Conservation (phyloP, 2,113 vertebrate species). For the Leucosticte australis region DNA sequence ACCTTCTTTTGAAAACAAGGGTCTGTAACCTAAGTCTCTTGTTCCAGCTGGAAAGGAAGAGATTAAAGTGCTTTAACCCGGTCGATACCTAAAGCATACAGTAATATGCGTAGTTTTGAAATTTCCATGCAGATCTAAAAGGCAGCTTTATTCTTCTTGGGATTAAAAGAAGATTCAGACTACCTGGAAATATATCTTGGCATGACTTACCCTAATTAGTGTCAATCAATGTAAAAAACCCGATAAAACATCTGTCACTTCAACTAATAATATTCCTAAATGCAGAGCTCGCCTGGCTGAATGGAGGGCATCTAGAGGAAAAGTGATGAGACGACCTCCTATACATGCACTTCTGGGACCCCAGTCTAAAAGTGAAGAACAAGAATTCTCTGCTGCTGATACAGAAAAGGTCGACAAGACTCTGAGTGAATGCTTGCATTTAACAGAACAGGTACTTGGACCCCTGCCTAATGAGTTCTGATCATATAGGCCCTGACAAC, state of each 20-base stretch:
- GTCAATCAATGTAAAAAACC: not conserved
- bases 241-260: not conserved
- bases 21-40: not conserved
- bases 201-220: not conserved
- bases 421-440: slow-evolving; percentile 66
- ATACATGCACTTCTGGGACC: not conserved
- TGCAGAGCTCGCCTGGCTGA: slow-evolving; percentile 79
- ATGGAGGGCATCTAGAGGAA: slow-evolving; percentile 84
- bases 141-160: not conserved
- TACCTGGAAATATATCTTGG: not conserved
- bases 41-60: not conserved
- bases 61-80: not conserved
- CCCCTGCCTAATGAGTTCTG: not conserved
- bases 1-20: not conserved
- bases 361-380: not conserved
- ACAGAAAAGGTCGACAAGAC: slow-evolving; percentile 65
- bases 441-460: slow-evolving; percentile 69
- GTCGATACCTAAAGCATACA: not conserved
- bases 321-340: slow-evolving; percentile 78
- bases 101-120: not conserved
- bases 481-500: not conserved
- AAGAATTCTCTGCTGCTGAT: not conserved
- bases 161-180: not conserved
- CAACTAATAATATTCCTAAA: not conserved
- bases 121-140: not conserved